A percentile compares a stretch with the other conserved stretches of the same genome.
Conservation (phyloP, 2,113 vertebrate species). For the Scomber scombrus region DNA sequence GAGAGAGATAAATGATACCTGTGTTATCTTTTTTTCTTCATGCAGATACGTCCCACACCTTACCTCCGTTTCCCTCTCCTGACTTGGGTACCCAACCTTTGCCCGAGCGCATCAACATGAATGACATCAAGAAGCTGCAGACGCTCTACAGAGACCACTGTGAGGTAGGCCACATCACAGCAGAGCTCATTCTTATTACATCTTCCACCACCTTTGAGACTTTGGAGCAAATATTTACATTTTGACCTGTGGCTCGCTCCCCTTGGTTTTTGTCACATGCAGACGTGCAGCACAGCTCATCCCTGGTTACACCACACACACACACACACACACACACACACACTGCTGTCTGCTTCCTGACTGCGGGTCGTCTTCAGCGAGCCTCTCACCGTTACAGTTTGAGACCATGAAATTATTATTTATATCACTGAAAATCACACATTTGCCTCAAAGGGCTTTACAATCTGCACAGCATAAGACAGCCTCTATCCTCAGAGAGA, state of each 20-base stretch:
- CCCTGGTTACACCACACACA: too few relatives aligned
- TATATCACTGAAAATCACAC: too few relatives aligned
- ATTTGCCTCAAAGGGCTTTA: too few relatives aligned
- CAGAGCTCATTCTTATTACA: not conserved
- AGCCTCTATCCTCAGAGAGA: too few relatives aligned
- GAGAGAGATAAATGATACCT: constrained; percentile 43
- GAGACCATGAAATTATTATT: not conserved
- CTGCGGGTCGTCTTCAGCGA: not conserved
- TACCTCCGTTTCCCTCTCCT: constrained; percentile 92
- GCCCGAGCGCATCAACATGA: constrained; percentile 89
- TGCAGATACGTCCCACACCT: constrained; percentile 91
- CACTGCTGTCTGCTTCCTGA: not conserved
- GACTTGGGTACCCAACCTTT: constrained; percentile 87
- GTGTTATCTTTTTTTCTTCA: constrained; percentile 30
- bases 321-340: too few relatives aligned
- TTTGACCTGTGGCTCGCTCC: not conserved
- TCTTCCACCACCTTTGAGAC: not conserved
- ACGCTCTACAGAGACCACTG: constrained; percentile 94
- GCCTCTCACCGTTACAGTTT: not conserved
- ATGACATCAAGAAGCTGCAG: constrained; percentile 92
- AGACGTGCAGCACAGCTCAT: not conserved
- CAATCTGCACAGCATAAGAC: too few relatives aligned
- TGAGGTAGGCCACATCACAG: constrained; percentile 85
- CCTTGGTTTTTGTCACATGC: not conserved
- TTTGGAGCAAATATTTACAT: not conserved